Evolutionary conservation across 2,888 invertebrate species (phyloP).

Genomic region (Xestobium rufovillosum): DNA sequence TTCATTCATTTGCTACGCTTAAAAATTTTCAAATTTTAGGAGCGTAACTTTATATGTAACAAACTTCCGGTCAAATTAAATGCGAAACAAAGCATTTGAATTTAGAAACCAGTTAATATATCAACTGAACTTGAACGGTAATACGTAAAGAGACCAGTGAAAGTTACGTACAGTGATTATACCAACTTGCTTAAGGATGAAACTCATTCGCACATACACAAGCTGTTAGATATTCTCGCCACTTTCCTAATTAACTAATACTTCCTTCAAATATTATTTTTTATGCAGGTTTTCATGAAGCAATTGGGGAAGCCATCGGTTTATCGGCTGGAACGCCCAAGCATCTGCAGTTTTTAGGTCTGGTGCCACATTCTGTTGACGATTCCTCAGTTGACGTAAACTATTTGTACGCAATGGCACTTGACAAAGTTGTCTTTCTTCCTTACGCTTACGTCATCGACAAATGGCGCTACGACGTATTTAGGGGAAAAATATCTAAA

Average conservation of each 20-base stretch:
- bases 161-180: not conserved
- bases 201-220: not conserved
- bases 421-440: constrained; percentile 77
- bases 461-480: constrained; percentile 80
- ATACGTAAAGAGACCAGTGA: no score
- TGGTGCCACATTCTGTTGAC: constrained; percentile 73
- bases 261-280: not conserved
- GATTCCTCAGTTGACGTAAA: constrained; percentile 79
- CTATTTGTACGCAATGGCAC: constrained; percentile 73
- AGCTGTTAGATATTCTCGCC: not conserved
- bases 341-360: constrained; percentile 75
- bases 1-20: no score
- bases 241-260: not conserved
- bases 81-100: no score
- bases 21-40: no score
- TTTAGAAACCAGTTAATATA: constrained; percentile 1
- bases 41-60: no score
- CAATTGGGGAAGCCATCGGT: constrained; percentile 82
- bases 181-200: not conserved
- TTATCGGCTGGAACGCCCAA: constrained; percentile 77
- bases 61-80: no score
- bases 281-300: constrained; percentile 82
- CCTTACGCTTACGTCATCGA: constrained; percentile 81
- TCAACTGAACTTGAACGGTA: no score
- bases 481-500: constrained; percentile 63